Base-by-base conservation (phyloP, 1,140 invertebrate genomes). In the Aporrectodea caliginosa region DNA sequence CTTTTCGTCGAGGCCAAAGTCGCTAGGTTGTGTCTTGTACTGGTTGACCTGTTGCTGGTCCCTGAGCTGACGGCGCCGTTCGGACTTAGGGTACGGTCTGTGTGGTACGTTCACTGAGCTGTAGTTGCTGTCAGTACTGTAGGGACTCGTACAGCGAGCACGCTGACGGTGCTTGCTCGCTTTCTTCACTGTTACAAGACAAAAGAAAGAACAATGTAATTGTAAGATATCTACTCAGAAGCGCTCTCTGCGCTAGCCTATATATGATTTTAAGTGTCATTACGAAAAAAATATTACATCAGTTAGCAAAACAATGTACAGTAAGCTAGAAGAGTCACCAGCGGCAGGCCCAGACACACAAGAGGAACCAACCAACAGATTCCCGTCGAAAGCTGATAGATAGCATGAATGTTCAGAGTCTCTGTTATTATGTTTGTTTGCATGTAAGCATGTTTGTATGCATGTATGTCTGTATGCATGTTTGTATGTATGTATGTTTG, bases 81-180 rank as follows among this genome's bases (percentile, higher is more conserved):
- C 83, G 78, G 88, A 87, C 83, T 89, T 87, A 14, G 86, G 84
- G 77, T 87, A 88, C 31, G 85, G 87, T 79, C 84, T 87, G 34
- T 79, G 71, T 27, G 81, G 73, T 30, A 85, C 84, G 33, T 84
- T 82, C 12, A 87, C 82, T 75, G 86, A 81, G 81, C 89, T 87
- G 83, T 88, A 86, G 83, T 88, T 90, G 80, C 88, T 89, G 81
- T 90, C 88, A 2, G 88, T 89, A 76, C 88, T 89, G 81, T 90
- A 89, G 16, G 89, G 88, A 82, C 88, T 89, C 31, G 85, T 82
- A 0, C 88, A 86, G 22, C 88, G 81, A 33, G 77, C 31, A 1
- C 83, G 81, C 43, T 85, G 82, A 29, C 84, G 82, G 33, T 82
- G 76, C 29, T 78, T 83, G 12, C 79, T 81, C 79, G 82, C 80